These are phyloP conservation scores for Galerucella calmariensis DNA, from an alignment of 2,888 invertebrate species.

Conservation along the genomic window DNA sequence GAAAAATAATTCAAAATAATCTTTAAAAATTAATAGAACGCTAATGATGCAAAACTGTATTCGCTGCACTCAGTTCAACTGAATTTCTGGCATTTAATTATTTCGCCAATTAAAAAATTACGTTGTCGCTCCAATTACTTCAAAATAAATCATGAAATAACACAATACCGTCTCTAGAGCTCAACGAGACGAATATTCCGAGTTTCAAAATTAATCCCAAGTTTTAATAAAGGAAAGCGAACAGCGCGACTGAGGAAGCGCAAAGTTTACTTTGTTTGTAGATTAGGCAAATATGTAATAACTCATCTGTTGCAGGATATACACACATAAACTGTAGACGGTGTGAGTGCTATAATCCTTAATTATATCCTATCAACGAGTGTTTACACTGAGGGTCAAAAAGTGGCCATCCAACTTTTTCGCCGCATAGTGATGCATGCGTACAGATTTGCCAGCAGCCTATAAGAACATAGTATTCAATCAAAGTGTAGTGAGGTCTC, in stretches of 20 bases:
- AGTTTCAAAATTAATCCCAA: conserved; percentile 18
- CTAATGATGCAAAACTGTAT: too few relatives aligned
- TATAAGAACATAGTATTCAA: too few relatives aligned
- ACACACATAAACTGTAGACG: neutral
- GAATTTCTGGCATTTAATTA: too few relatives aligned
- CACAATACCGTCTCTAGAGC: neutral
- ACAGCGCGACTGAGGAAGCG: conserved; percentile 20
- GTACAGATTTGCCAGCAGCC: too few relatives aligned
- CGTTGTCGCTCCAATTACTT: conserved; percentile 7
- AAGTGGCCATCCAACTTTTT: too few relatives aligned
- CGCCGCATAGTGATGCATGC: too few relatives aligned
- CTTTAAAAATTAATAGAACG: too few relatives aligned
- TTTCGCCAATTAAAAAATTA: conserved; percentile 9
- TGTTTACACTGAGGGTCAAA: too few relatives aligned
- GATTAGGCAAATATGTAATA: conserved; percentile 3
- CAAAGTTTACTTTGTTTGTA: conserved; percentile 19
- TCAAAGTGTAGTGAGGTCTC: too few relatives aligned
- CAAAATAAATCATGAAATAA: neutral
- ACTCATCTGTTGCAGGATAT: neutral
- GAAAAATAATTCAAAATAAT: too few relatives aligned
- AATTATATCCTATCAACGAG: neutral
- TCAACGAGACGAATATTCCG: conserved; percentile 8
- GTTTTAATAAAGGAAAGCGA: conserved; percentile 25
- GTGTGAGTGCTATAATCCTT: neutral
- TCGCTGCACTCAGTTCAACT: too few relatives aligned